Percentiles rank a stretch among this genome's conserved stretches.
These are phyloP conservation scores for Hypselothyrea guttata DNA, from an alignment of 2,888 invertebrate species.

Conservation along the genomic window DNA sequence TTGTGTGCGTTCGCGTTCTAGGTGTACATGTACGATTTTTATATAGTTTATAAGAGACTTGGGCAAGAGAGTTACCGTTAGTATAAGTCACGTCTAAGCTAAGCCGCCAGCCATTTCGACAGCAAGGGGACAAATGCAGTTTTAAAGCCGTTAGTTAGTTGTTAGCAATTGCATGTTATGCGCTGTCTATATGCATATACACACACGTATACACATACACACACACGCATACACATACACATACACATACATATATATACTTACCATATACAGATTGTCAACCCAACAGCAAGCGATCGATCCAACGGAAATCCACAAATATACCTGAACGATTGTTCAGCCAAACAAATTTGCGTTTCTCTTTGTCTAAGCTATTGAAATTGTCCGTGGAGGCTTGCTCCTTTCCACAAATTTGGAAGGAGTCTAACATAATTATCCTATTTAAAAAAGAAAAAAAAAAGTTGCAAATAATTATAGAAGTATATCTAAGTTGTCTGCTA, in stretches of 20 bases:
- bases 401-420: too few relatives aligned
- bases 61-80: constrained; percentile 49
- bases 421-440: too few relatives aligned
- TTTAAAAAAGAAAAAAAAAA: too few relatives aligned
- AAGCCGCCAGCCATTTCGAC: constrained; percentile 31
- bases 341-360: too few relatives aligned
- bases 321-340: too few relatives aligned
- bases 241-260: constrained; percentile 12
- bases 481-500: too few relatives aligned
- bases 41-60: constrained; percentile 63
- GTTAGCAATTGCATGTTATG: constrained; percentile 37
- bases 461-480: too few relatives aligned
- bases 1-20: constrained; percentile 34
- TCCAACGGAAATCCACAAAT: too few relatives aligned
- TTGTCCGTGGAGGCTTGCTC: too few relatives aligned
- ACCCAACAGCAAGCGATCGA: too few relatives aligned
- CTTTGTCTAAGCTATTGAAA: too few relatives aligned
- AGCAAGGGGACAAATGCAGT: constrained; percentile 10
- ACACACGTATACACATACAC: constrained; percentile 13
- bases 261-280: too few relatives aligned
- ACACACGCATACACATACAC: neutral
- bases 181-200: neutral
- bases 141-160: constrained; percentile 47
- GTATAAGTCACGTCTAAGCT: constrained; percentile 33
- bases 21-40: constrained; percentile 62